These are phyloP conservation scores for Gallinago undulata DNA, from an alignment of 2,113 vertebrate species.

Conservation along the genomic window DNA sequence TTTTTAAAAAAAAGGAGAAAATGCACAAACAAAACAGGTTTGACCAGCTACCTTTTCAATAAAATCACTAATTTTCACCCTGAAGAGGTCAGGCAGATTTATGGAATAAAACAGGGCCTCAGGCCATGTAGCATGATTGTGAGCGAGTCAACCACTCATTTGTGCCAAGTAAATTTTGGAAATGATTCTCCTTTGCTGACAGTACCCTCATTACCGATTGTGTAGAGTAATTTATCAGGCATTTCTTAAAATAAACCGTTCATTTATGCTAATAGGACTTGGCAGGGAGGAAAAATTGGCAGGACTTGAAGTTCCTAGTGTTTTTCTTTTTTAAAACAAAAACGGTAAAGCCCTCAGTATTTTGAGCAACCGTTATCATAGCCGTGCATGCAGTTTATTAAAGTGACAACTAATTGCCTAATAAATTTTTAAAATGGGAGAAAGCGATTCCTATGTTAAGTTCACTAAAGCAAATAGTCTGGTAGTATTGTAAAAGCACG, in stretches of 20 bases:
- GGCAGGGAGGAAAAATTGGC: slow-evolving; percentile 82
- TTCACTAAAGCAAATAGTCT: slow-evolving; percentile 61
- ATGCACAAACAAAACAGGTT: not conserved
- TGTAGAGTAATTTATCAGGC: slow-evolving; percentile 86
- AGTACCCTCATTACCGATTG: slow-evolving; percentile 85
- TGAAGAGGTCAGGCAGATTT: slow-evolving; percentile 63
- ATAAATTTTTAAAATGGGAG: slow-evolving; percentile 72
- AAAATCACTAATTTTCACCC: not conserved
- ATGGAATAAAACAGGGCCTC: slow-evolving; percentile 51
- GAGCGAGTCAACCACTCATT: slow-evolving; percentile 71
- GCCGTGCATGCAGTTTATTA: slow-evolving; percentile 60
- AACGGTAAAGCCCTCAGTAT: slow-evolving; percentile 69
- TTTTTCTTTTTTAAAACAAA: slow-evolving; percentile 77
- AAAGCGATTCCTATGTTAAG: slow-evolving; percentile 61
- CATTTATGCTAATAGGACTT: slow-evolving; percentile 87
- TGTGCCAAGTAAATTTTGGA: slow-evolving; percentile 81
- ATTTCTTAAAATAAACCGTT: slow-evolving; percentile 90
- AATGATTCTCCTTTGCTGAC: slow-evolving; percentile 83
- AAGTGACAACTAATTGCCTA: slow-evolving; percentile 62
- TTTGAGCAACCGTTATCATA: slow-evolving; percentile 70
- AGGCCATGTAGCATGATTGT: slow-evolving; percentile 66
- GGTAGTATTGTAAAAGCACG: slow-evolving; percentile 38
- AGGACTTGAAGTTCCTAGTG: slow-evolving; percentile 80
- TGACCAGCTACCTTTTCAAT: not conserved
- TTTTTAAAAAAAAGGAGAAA: not conserved